Evolutionary conservation across 1,140 invertebrate species (phyloP).

Genomic region (Tetragnatha versicolor): DNA sequence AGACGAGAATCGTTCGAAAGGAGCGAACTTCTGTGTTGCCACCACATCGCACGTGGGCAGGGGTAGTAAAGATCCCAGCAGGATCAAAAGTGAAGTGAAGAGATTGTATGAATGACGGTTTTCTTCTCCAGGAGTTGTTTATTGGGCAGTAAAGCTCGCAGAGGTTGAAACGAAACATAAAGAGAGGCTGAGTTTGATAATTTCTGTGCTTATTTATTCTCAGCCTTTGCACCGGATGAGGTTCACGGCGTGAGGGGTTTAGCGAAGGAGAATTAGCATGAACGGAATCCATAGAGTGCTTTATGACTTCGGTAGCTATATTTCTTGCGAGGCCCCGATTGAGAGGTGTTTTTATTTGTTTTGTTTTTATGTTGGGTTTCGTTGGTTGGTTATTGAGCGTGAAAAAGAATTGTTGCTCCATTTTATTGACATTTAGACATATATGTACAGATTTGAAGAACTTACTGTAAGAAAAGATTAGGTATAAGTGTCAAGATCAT

Average conservation of each 20-base stretch:
- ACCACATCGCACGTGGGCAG: constrained; percentile 27
- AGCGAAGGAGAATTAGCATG: not conserved
- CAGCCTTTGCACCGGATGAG: not conserved
- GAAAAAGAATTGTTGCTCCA: too few relatives aligned
- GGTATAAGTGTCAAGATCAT: too few relatives aligned
- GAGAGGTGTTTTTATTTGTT: too few relatives aligned
- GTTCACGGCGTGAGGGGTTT: not conserved
- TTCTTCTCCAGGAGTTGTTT: not conserved
- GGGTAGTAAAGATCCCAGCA: constrained; percentile 35
- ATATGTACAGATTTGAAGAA: too few relatives aligned
- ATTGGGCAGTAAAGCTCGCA: not conserved
- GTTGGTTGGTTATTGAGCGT: too few relatives aligned
- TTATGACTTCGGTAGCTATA: too few relatives aligned
- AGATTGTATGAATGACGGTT: constrained; percentile 9
- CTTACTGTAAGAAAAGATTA: too few relatives aligned
- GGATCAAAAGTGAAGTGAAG: not conserved
- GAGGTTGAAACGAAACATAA: not conserved
- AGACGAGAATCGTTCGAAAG: constrained; percentile 9
- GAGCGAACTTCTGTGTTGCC: constrained; percentile 20
- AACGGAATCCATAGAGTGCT: not conserved
- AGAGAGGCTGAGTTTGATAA: not conserved
- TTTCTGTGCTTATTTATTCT: not conserved
- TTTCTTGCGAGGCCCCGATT: too few relatives aligned
- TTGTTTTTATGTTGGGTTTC: too few relatives aligned
- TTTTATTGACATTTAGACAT: too few relatives aligned